Base-by-base conservation (phyloP, 2,888 invertebrate genomes). In the Coleophora deauratella region DNA sequence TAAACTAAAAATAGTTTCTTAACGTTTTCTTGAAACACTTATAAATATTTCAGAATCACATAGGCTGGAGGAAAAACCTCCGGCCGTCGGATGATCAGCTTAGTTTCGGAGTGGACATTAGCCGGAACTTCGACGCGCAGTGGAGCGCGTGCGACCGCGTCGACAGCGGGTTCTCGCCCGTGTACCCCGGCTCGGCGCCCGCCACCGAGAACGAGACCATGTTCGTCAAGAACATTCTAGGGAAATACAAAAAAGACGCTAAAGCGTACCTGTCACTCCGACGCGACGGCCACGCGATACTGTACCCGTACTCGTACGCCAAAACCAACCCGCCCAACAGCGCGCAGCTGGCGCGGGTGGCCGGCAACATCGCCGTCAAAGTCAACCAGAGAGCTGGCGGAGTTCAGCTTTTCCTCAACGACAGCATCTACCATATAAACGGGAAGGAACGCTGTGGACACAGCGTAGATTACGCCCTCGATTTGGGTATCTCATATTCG, bases 191-290 rank as follows among this genome's bases (percentile, higher is more conserved):
- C 0, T 59, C 72, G 0, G 34, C 54, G 1, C 55, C 90, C 0
- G 88, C 87, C 52, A 91, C 92, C 0, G 92, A 92, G 62, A 86
- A 86, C 0, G 94, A 93, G 73, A 90, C 88, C 0, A 51, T 57
- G 6, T 86, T 89, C 51, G 71, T 93, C 8, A 76, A 87, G 6
- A 76, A 88, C 40, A 79, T 89, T 36, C 61, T 93, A 40, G 50
- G 76, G 9, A 72, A 81, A 6, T 66, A 88, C 34, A 78, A 80
- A 21, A 62, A 72, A 1, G 59, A 76, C 2, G 64, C 89, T 9
- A 88, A 89, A 55, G 79, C 91, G 38, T 95, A 93, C 63, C 53
- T 94, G 32, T 90, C 92, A 0, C 66, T 95, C 27, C 93, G 93
- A 64, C 89, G 92, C 3, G 91, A 89, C 54, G 93, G 93, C 1